These are phyloP conservation scores for Escarpia spicata DNA, from an alignment of 2,888 invertebrate species.

Conservation along the genomic window DNA sequence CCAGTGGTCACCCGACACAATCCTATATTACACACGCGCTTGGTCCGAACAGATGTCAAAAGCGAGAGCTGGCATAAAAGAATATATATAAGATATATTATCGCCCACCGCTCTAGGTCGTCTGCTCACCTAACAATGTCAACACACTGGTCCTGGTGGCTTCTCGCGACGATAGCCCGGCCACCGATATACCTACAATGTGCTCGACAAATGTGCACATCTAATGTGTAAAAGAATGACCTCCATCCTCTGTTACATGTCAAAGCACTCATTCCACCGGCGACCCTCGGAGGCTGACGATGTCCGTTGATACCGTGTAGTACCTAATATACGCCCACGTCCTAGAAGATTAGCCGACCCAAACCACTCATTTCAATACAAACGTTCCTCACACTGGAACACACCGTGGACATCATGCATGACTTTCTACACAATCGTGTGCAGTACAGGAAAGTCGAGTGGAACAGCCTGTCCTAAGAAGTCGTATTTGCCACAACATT, in stretches of 20 bases:
- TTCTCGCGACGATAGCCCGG: background rate
- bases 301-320: no score
- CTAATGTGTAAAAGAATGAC: background rate
- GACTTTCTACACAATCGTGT: no score
- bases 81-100: background rate
- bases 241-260: background rate
- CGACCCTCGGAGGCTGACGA: background rate
- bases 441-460: no score
- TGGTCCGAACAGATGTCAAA: no score
- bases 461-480: no score
- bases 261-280: background rate
- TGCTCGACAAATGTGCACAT: background rate
- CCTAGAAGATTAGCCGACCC: no score
- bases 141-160: background rate
- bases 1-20: background rate
- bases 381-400: no score
- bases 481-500: no score
- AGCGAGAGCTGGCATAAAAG: no score
- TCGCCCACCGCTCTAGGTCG: background rate
- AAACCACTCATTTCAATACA: no score
- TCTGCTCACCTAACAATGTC: slow-evolving; percentile 3
- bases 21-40: background rate
- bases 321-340: no score
- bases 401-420: no score
- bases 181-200: background rate